phyloP scores from a whole-genome alignment of 2,888 invertebrate genomes.

The Emesis castigata region DNA sequence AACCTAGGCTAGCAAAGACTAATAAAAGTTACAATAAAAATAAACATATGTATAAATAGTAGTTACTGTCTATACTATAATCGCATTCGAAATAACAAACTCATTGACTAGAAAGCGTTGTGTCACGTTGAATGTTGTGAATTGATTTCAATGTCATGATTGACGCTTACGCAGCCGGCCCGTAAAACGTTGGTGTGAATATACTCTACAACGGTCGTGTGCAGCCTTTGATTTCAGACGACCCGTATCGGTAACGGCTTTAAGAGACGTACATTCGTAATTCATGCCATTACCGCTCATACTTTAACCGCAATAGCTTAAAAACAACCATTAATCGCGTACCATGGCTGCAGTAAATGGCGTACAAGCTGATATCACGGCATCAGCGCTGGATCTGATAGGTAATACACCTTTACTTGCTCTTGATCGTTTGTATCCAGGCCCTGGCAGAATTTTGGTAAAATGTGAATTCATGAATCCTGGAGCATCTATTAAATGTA shows the following conservation, averaged over 20 bases:
- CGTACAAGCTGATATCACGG: conserved; percentile 77
- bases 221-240: conserved; percentile 9
- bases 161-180: background rate
- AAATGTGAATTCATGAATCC: too few species aligned
- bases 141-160: background rate
- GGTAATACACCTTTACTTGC: conserved; percentile 84
- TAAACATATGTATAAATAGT: background rate
- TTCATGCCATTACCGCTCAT: conserved; percentile 32
- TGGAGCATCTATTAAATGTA: too few species aligned
- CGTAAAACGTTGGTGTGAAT: background rate
- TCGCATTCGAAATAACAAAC: background rate
- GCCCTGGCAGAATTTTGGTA: too few species aligned
- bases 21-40: background rate
- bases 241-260: conserved; percentile 27
- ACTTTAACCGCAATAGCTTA: conserved; percentile 27
- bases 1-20: background rate
- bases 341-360: conserved; percentile 71
- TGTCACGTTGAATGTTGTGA: background rate
- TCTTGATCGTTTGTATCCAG: conserved; percentile 79
- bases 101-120: background rate
- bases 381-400: conserved; percentile 82
- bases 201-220: background rate
- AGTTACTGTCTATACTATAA: background rate
- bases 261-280: conserved; percentile 30
- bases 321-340: conserved; percentile 36